A percentile compares a stretch with the other conserved stretches of the same genome.
These are phyloP conservation scores for Trachelus stipa DNA, from an alignment of 2,888 invertebrate species.

Conservation along the genomic window DNA sequence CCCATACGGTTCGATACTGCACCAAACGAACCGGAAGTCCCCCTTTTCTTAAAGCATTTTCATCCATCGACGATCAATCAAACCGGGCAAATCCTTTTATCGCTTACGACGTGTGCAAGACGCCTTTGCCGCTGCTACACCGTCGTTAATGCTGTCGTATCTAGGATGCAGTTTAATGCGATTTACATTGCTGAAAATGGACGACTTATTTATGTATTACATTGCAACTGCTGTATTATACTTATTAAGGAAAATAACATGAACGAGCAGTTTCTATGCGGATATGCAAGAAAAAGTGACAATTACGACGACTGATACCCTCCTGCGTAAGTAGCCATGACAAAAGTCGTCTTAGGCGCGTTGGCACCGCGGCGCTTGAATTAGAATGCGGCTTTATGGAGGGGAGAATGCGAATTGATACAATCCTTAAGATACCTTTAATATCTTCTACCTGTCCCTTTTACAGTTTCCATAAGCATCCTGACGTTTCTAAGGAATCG, in stretches of 20 bases:
- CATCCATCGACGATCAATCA: slow-evolving; percentile 12
- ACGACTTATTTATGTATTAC: not conserved
- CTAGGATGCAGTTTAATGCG: not conserved
- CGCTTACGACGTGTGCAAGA: slow-evolving; percentile 10
- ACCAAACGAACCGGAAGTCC: not conserved
- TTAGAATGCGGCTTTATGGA: slow-evolving; percentile 30
- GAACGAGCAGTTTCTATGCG: not conserved
- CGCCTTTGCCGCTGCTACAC: not conserved
- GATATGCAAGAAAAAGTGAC: not conserved
- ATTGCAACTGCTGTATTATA: not conserved
- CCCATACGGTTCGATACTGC: not conserved
- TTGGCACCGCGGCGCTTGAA: not conserved
- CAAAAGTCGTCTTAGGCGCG: not conserved
- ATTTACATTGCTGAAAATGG: not conserved
- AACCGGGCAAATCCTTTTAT: slow-evolving; percentile 7
- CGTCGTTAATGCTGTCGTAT: not conserved
- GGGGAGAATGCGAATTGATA: slow-evolving; percentile 56
- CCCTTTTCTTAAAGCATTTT: not conserved
- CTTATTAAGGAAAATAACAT: not conserved
- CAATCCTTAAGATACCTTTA: slow-evolving; percentile 48
- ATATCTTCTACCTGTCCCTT: not conserved
- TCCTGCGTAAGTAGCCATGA: not conserved
- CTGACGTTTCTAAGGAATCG: not conserved
- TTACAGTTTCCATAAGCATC: not conserved
- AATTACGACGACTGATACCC: not conserved